Base-by-base conservation (phyloP, 2,888 invertebrate genomes). In the Nasonia oneida region DNA sequence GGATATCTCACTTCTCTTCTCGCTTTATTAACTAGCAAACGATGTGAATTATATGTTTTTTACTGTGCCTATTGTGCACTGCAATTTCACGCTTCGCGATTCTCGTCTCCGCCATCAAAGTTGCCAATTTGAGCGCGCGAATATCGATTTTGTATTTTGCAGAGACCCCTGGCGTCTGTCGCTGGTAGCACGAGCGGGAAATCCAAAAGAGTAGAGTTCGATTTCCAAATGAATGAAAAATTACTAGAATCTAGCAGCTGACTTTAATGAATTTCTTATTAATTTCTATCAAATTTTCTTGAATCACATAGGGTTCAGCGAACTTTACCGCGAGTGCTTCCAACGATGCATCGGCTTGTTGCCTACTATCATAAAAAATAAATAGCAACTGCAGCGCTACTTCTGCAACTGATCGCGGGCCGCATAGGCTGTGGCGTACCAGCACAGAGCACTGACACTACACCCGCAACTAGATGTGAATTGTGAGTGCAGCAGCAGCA, bases 401-500 rank as follows among this genome's bases (percentile, higher is more conserved):
- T 47, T 47, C 47, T 47, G 12, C 47, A 47, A 47, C 47, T 47
- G 23, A 23, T 23, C 12, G 47, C 47, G 47, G 12, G 29, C 29
- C 29, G 29, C 12, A 12, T 47, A 23, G 57, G 5, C n/a, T n/a
- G 23, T 61, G 23, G 57, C 57, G 57, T 57, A 53, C 18, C 15
- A 57, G 29, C 29, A 1, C 10, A 2, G 2, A 57, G 29, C 29
- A 29, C 57, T 61, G 57, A 61, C 57, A 61, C 57, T 61, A 95
- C 95, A 95, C 94, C 95, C 96, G 95, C 95, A 95, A 94, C 57
- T n/a, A 93, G 88, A 37, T 33, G 57, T 81, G 64, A 18, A 67
- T 67, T 33, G 57, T 81, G 64, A 18, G 75, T 67, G 50, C 50
- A 42, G 70, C 23, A 10, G 71, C 29, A 39, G 47, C 83, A 15